A percentile compares a stretch with the other conserved stretches of the same genome.
phyloP scores from a whole-genome alignment of 2,113 vertebrate species.

The Pheucticus melanocephalus region DNA sequence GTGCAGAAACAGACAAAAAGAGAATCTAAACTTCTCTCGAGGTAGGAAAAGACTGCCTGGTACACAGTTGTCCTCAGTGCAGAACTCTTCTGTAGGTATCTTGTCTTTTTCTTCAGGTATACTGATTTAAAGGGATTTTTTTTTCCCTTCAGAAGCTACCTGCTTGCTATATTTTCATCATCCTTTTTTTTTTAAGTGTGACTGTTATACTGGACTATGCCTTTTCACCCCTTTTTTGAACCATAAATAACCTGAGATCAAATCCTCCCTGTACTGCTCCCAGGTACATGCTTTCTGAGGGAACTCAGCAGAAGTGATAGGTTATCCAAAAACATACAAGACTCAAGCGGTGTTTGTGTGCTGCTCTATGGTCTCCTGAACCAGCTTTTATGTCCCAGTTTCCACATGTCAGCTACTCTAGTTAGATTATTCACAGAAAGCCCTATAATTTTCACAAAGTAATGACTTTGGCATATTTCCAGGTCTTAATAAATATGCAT shows the following conservation, averaged over 20 bases:
- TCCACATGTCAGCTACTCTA: neutral
- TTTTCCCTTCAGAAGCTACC: neutral
- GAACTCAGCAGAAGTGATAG: neutral
- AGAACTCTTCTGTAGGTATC: too few species aligned
- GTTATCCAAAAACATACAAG: neutral
- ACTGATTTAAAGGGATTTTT: neutral
- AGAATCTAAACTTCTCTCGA: neutral
- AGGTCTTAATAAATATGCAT: neutral
- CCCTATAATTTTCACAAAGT: neutral
- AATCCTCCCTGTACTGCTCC: neutral
- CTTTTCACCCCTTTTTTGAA: neutral
- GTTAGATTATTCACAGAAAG: neutral
- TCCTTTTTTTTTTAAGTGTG: neutral
- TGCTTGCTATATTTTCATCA: neutral
- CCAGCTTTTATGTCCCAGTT: neutral
- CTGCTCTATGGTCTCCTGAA: neutral
- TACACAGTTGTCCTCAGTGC: too few species aligned
- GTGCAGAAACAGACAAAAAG: neutral
- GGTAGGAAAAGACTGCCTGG: neutral
- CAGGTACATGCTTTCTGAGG: neutral
- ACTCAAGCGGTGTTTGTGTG: neutral
- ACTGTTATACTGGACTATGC: neutral
- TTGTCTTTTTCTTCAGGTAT: neutral
- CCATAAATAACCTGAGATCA: neutral
- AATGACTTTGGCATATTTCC: neutral